These are phyloP conservation scores for Notoglanidium macrostoma DNA, from an alignment of 2,797 vertebrate genomes.

Conservation along the genomic window DNA sequence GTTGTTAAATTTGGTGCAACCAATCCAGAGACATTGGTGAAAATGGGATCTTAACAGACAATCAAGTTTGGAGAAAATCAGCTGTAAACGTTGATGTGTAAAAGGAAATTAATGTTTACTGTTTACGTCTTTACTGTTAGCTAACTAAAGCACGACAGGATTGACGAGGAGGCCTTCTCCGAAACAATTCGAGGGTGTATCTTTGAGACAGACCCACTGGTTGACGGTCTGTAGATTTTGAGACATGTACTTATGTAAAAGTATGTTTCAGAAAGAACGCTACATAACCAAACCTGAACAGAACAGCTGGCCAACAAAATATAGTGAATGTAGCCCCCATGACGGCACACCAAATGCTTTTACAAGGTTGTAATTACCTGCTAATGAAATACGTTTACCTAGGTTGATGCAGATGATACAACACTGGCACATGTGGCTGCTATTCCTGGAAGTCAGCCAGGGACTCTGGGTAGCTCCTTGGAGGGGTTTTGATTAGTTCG, in stretches of 20 bases:
- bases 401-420: background rate
- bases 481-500: constrained; percentile 65
- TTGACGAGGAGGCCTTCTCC: no score
- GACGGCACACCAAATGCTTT: background rate
- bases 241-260: background rate
- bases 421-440: constrained; percentile 10
- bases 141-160: no score
- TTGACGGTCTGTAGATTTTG: background rate
- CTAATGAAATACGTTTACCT: constrained; percentile 26
- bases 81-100: no score
- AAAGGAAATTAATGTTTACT: no score
- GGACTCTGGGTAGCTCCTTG: constrained; percentile 27
- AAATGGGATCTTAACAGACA: no score
- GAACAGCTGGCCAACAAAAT: constrained; percentile 13
- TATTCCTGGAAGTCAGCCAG: constrained; percentile 29
- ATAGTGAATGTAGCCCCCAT: background rate
- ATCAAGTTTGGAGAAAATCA: no score
- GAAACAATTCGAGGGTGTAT: background rate
- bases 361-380: constrained; percentile 34
- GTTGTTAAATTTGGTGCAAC: no score
- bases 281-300: background rate
- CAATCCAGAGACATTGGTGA: no score
- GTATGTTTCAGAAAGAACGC: background rate
- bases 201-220: background rate
- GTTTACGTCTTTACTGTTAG: no score